Evolutionary conservation across 2,113 vertebrate genomes (phyloP).

Genomic region (Uropsilus gracilis): DNA sequence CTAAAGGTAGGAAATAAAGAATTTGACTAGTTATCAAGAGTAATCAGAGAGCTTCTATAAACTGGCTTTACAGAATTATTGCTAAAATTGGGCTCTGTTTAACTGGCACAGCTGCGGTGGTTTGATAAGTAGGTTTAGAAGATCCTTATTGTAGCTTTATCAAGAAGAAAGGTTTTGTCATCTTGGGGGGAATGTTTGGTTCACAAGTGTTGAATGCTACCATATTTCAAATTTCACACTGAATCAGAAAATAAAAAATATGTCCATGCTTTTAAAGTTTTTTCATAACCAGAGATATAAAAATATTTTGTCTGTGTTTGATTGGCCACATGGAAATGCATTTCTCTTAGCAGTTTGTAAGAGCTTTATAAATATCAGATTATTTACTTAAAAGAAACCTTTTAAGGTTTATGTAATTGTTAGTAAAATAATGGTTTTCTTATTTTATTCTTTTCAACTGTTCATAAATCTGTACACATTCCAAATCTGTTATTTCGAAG

Average conservation of each 20-base stretch:
- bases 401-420: neutral
- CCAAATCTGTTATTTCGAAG: conserved; percentile 7
- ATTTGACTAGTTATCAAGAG: too few relatives aligned
- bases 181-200: neutral
- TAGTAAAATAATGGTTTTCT: neutral
- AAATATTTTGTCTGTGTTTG: neutral
- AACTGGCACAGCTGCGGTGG: neutral
- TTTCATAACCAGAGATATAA: neutral
- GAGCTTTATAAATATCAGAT: neutral
- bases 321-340: neutral
- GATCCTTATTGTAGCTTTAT: neutral
- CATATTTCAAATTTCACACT: neutral
- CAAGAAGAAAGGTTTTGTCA: neutral
- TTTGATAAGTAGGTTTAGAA: neutral
- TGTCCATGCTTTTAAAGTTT: neutral
- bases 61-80: neutral
- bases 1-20: too few relatives aligned
- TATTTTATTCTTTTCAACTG: neutral
- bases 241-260: neutral
- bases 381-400: neutral
- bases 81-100: neutral
- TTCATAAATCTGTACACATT: neutral
- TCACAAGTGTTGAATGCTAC: neutral
- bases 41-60: neutral
- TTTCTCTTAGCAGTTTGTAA: neutral